Evolutionary conservation across 2,888 invertebrate species (phyloP), one percentile per base, ranked within the genome.

Genomic region (Lasioglossum leucozonium): DNA sequence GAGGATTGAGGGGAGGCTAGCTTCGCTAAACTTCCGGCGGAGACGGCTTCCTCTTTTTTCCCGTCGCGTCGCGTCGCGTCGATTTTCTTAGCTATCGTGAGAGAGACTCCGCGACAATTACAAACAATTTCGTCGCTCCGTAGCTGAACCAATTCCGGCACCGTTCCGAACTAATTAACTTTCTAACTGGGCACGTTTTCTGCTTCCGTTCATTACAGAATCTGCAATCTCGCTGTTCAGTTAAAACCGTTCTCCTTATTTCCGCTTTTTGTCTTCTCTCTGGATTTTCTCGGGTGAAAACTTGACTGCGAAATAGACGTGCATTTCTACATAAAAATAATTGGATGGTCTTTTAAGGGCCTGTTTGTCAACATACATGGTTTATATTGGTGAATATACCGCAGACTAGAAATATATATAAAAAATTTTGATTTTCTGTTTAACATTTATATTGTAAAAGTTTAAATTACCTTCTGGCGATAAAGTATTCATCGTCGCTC

Each of bases 91-190:
- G 13, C 34, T 34, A 22, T 47, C 37, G 72, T 6, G 18, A 18
- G 44, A 65, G 74, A 69, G 73, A 72, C 11, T 8, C 16, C 30
- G 13, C 51, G 18, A 77, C 51, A 81, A 86, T 84, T 82, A 75
- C 72, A 30, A 88, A 86, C 30, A 65, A 79, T 84, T 82, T 67
- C 26, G 26, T 77, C 55, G 62, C 22, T 10, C 37, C 67, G 10
- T 11, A 11, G 37, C 10, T 22, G 22, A 10, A 30, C 8, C 37
- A 13, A 51, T 30, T 16, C 13, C 13, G 2, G 13, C 30, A 4
- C 30, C 18, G 51, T 51, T 69, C 13, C 40, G 2, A 69, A 26
- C 73, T 75, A 73, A 81, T 76, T 30, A 55, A 58, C 51, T 72
- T 65, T 65, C 8, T n/a, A n/a, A 71, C 51, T 22, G 47, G 8